phyloP scores from a whole-genome alignment of 1,140 invertebrate species.

The Drosophila kepulauana region DNA sequence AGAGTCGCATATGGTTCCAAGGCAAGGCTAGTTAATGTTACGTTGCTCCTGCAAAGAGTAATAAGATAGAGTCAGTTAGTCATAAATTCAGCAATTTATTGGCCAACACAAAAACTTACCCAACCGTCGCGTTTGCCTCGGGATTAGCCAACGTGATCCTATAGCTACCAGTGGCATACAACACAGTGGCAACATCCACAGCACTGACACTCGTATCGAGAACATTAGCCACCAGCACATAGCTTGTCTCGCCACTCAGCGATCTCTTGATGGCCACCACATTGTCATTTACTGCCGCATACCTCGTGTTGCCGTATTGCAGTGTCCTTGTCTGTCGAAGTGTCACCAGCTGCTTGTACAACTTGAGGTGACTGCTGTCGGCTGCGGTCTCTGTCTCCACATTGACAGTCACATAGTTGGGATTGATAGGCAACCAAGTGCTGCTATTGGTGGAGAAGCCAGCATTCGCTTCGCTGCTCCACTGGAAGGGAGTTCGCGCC shows the following conservation, averaged over 20 bases:
- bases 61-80: neutral
- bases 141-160: constrained; percentile 63
- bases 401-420: constrained; percentile 87
- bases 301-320: constrained; percentile 79
- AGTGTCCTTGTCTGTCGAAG: constrained; percentile 75
- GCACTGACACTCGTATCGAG: constrained; percentile 41
- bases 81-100: constrained; percentile 14
- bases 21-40: constrained; percentile 53
- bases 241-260: constrained; percentile 48
- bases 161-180: constrained; percentile 52
- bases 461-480: constrained; percentile 86
- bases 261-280: constrained; percentile 64
- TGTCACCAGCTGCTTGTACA: constrained; percentile 73
- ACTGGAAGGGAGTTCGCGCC: constrained; percentile 91
- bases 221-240: constrained; percentile 70
- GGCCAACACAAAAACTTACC: constrained; percentile 50
- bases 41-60: constrained; percentile 34
- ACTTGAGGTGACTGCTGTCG: constrained; percentile 65
- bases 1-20: constrained; percentile 66
- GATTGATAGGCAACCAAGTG: constrained; percentile 89
- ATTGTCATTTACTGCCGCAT: constrained; percentile 63
- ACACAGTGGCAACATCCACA: constrained; percentile 50
- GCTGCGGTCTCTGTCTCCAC: constrained; percentile 50
- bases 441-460: constrained; percentile 86
- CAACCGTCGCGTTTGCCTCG: constrained; percentile 43